Conservation (phyloP, 2,888 invertebrate species). For the Amiota minor region DNA sequence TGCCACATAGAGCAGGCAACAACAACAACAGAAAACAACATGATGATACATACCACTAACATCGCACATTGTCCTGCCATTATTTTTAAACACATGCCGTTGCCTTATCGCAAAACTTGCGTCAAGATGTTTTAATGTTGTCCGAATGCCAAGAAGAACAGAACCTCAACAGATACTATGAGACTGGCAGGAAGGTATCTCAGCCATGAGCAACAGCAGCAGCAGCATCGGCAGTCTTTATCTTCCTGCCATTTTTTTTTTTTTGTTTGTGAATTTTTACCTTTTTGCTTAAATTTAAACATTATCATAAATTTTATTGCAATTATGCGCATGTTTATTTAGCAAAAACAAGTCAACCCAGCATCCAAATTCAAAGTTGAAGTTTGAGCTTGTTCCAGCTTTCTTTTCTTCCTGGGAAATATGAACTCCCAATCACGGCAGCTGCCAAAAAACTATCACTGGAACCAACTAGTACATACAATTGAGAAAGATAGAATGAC, state of each 20-base stretch:
- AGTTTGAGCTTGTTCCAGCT: not conserved
- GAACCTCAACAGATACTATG: not conserved
- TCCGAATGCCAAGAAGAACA: slow-evolving; percentile 37
- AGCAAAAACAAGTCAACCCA: slow-evolving; percentile 23
- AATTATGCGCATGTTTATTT: slow-evolving; percentile 65
- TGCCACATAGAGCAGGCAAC: slow-evolving; percentile 16
- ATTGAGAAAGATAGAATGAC: not conserved
- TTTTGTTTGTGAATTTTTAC: slow-evolving; percentile 40
- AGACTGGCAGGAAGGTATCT: slow-evolving; percentile 23
- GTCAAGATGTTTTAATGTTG: slow-evolving; percentile 67
- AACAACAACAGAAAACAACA: slow-evolving; percentile 39
- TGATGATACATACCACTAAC: not conserved
- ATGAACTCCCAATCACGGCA: slow-evolving; percentile 24
- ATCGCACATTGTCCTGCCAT: slow-evolving; percentile 65
- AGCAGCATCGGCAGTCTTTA: too few relatives aligned
- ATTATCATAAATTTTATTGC: slow-evolving; percentile 68
- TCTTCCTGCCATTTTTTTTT: not conserved
- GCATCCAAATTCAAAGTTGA: not conserved
- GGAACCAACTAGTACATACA: not conserved
- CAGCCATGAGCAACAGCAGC: slow-evolving; percentile 37
- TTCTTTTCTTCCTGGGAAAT: not conserved
- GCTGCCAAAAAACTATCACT: slow-evolving; percentile 38
- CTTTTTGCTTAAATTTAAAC: slow-evolving; percentile 61
- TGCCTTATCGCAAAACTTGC: slow-evolving; percentile 67
- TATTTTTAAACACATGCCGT: slow-evolving; percentile 57